Base-by-base conservation (phyloP, 1,140 invertebrate genomes). In the Zaprionus africanus region DNA sequence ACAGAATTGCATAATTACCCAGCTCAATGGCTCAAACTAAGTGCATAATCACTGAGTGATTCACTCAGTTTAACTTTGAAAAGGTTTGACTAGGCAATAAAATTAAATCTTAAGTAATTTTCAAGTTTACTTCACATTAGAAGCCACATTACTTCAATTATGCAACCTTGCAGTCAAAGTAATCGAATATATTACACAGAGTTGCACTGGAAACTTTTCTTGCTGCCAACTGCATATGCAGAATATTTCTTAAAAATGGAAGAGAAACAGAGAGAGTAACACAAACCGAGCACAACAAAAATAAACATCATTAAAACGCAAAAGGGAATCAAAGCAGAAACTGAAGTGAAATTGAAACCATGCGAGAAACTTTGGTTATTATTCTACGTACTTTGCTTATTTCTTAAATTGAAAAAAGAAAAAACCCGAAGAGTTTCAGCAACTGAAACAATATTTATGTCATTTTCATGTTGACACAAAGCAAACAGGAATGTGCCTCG, bases 1-100 rank as follows among this genome's bases (percentile, higher is more conserved):
- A 58, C 69, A 63, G 82, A 87, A 82, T 86, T 86, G 84, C 83
- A 83, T 86, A 88, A 86, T 86, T 86, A 84, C 72, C 60, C 49
- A 70, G 69, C 68, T 67, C 62, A 34, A 60, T 51, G 67, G 58
- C 24, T 46, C 57, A 76, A 77, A 77, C 59, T 64, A 71, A 73
- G 66, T 43, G 41, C 41, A 2, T 43, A 43, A 43, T 56, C 64
- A 11, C 49, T 31, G 60, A 51, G 81, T 81, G 78, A 81, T 62
- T 80, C 78, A 81, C n/a, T 70, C 64, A 2, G 56, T 17, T 43
- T 17, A 43, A 13, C 7, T 31, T 31, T 31, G 28, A 31, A 1
- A 31, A 31, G 31, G 9, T 34, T 34, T 34, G 9, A 34, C 31
- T 34, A 11, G 9, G 9, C 31, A 34, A 34, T 34, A 11, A 11